phyloP scores from a whole-genome alignment of 2,113 vertebrate species.

The Heteronetta atricapilla region DNA sequence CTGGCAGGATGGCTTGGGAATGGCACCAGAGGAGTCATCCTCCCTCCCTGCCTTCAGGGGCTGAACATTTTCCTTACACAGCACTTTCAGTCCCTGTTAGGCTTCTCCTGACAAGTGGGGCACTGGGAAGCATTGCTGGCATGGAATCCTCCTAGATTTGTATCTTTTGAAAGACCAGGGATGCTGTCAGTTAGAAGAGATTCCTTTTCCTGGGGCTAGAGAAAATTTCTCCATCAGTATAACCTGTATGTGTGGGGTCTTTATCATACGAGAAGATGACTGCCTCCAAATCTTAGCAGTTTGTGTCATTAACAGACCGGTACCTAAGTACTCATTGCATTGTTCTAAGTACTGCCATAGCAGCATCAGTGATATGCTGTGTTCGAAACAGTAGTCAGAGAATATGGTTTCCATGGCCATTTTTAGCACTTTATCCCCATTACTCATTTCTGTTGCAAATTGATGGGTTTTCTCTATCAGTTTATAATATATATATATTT shows the following conservation, averaged over 20 bases:
- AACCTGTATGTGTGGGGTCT: neutral
- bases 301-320: neutral
- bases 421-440: neutral
- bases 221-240: neutral
- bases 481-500: too few relatives aligned
- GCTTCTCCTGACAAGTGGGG: neutral
- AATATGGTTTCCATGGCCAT: neutral
- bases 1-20: neutral
- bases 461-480: neutral
- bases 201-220: neutral
- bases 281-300: neutral
- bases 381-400: neutral
- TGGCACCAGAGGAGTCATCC: neutral
- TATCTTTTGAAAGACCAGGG: neutral
- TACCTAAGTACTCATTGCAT: neutral
- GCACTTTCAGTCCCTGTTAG: neutral
- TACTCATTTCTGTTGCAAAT: neutral
- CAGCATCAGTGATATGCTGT: neutral
- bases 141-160: neutral
- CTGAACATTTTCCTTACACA: neutral
- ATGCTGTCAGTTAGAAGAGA: neutral
- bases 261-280: neutral
- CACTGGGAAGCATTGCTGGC: neutral
- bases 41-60: neutral
- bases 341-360: neutral